A percentile compares a stretch with the other conserved stretches of the same genome.
Conservation (phyloP, 2,888 invertebrate genomes). For the Epirrita christyi region DNA sequence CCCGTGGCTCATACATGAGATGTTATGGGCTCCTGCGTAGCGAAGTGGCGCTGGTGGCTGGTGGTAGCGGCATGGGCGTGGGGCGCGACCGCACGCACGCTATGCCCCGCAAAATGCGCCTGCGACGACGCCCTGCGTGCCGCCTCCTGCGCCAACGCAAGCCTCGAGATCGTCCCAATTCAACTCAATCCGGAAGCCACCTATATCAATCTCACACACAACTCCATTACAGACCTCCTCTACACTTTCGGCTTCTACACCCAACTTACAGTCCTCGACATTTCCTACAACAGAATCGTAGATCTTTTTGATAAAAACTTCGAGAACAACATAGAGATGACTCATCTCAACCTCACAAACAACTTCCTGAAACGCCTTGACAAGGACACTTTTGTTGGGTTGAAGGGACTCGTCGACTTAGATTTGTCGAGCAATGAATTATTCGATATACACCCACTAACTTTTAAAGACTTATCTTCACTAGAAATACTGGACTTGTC, state of each 20-base stretch:
- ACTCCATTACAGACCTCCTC: constrained; percentile 91
- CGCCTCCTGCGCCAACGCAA: constrained; percentile 91
- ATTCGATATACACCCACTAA: constrained; percentile 88
- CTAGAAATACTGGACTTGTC: constrained; percentile 90
- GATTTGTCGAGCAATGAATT: constrained; percentile 92
- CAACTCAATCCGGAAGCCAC: constrained; percentile 94
- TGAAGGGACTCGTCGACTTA: constrained; percentile 87
- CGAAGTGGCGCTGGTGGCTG: constrained; percentile 80
- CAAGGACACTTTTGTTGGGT: constrained; percentile 91
- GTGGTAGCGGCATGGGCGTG: constrained; percentile 83
- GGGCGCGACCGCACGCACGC: constrained; percentile 83
- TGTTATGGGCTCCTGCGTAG: constrained; percentile 83
- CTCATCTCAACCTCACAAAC: constrained; percentile 90
- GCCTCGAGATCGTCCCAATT: constrained; percentile 93
- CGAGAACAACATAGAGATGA: constrained; percentile 89
- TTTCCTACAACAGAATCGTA: constrained; percentile 92
- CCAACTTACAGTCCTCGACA: constrained; percentile 91
- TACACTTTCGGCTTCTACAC: constrained; percentile 92
- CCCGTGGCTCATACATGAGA: constrained; percentile 77
- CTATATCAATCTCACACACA: constrained; percentile 93
- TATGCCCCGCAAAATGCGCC: constrained; percentile 92
- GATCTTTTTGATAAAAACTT: constrained; percentile 93
- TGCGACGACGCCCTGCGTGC: constrained; percentile 92
- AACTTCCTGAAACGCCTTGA: constrained; percentile 89
- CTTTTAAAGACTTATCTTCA: constrained; percentile 91